These are phyloP conservation scores for Apotomis betuletana DNA, from an alignment of 2,888 invertebrate species.

Conservation along the genomic window DNA sequence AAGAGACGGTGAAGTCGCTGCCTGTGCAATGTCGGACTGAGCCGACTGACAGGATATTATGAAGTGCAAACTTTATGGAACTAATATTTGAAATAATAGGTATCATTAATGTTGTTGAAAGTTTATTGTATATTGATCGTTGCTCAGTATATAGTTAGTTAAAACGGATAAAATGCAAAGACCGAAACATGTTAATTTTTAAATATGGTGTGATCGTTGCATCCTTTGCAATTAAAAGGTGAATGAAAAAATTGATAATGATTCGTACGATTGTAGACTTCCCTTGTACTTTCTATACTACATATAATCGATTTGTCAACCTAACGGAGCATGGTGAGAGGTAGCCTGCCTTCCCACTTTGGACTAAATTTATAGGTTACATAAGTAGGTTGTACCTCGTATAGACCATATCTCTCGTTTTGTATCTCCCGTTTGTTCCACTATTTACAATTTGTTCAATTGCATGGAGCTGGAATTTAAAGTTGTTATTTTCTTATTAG, in stretches of 20 bases:
- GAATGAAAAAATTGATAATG: slow-evolving; percentile 21
- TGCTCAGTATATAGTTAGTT: slow-evolving; percentile 56
- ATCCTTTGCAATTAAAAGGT: slow-evolving; percentile 36
- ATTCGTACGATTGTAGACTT: slow-evolving; percentile 15
- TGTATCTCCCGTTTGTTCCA: slow-evolving; percentile 16
- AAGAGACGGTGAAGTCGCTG: not conserved
- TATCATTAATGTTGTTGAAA: slow-evolving; percentile 52
- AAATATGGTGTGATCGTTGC: slow-evolving; percentile 25
- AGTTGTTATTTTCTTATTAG: slow-evolving; percentile 30
- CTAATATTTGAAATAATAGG: slow-evolving; percentile 25
- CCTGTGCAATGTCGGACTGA: not conserved
- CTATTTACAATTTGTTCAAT: slow-evolving; percentile 20
- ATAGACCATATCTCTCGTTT: slow-evolving; percentile 23
- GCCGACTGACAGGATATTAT: slow-evolving; percentile 8
- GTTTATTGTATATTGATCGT: slow-evolving; percentile 56
- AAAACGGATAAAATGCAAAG: slow-evolving; percentile 41
- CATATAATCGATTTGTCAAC: not conserved
- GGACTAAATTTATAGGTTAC: slow-evolving; percentile 24
- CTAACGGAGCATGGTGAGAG: slow-evolving; percentile 11
- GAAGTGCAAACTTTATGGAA: slow-evolving; percentile 46
- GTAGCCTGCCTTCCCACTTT: slow-evolving; percentile 28
- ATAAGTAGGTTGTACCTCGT: slow-evolving; percentile 15
- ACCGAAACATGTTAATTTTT: slow-evolving; percentile 40
- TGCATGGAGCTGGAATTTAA: slow-evolving; percentile 6
- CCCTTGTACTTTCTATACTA: slow-evolving; percentile 18